Percentiles rank a stretch among this genome's conserved stretches.
These are phyloP conservation scores for Meteorus sp. DNA, from an alignment of 1,140 invertebrate species.

Conservation along the genomic window DNA sequence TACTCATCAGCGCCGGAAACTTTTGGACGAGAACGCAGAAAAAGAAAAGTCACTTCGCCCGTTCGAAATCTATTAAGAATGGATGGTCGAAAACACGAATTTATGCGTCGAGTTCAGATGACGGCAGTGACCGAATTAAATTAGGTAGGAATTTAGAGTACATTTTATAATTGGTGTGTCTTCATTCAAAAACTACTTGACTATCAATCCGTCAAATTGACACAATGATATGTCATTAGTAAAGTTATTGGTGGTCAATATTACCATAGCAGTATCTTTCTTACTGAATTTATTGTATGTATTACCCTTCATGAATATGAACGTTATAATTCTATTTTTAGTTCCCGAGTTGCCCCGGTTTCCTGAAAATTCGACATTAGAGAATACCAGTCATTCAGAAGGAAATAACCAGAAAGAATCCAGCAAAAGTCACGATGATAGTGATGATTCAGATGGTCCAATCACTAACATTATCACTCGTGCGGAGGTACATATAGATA, in stretches of 20 bases:
- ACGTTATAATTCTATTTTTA: background rate
- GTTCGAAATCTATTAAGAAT: background rate
- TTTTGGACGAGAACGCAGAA: background rate
- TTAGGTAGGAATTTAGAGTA: background rate
- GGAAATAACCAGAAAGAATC: background rate
- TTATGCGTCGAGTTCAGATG: background rate
- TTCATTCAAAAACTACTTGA: background rate
- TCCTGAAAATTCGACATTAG: background rate
- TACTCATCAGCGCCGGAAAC: background rate
- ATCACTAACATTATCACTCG: background rate
- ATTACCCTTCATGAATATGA: background rate
- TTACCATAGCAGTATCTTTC: background rate
- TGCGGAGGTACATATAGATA: background rate
- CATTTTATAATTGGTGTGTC: background rate
- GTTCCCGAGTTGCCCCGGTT: background rate
- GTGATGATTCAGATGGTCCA: background rate
- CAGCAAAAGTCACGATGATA: background rate
- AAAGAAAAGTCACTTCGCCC: background rate
- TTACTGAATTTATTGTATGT: background rate
- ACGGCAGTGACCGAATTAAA: background rate
- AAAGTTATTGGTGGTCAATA: background rate
- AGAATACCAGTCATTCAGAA: background rate
- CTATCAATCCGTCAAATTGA: conserved; percentile 1
- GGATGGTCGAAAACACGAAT: background rate
- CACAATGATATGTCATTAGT: background rate